Percentiles rank a stretch among this genome's conserved stretches.
Conservation (phyloP, 1,140 invertebrate species). For the Drosophila persimilis region DNA sequence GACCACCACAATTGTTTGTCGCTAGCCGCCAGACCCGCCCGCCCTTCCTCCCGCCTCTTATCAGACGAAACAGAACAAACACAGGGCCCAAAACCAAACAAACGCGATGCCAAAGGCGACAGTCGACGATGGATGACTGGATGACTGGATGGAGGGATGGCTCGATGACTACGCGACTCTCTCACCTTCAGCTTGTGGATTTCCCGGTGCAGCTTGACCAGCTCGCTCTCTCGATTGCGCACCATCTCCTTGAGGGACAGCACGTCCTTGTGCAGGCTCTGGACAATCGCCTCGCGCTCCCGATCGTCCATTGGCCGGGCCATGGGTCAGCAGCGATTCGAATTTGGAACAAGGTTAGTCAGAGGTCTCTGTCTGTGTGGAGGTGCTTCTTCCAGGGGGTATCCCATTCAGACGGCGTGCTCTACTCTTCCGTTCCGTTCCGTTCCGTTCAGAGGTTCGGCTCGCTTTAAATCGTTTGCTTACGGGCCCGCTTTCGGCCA, state of each 20-base stretch:
- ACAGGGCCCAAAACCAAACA: constrained; percentile 40
- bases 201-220: constrained; percentile 84
- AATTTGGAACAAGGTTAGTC: background rate
- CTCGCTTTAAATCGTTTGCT: constrained; percentile 35
- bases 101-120: constrained; percentile 30
- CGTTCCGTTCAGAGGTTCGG: constrained; percentile 17
- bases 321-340: constrained; percentile 27
- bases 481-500: constrained; percentile 19
- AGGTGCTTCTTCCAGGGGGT: background rate
- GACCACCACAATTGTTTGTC: constrained; percentile 32
- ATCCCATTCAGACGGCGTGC: constrained; percentile 53
- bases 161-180: background rate
- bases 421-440: constrained; percentile 22
- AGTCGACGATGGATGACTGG: constrained; percentile 43
- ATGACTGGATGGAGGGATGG: constrained; percentile 22
- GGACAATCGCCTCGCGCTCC: constrained; percentile 51
- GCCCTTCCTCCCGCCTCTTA: constrained; percentile 3
- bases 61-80: too few relatives aligned
- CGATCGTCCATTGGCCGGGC: constrained; percentile 32
- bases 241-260: constrained; percentile 59
- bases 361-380: constrained; percentile 8
- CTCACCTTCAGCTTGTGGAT: constrained; percentile 86
- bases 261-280: constrained; percentile 49
- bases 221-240: constrained; percentile 56
- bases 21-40: background rate